phyloP scores from a whole-genome alignment of 2,113 vertebrate genomes.

The Eublepharis macularius region DNA sequence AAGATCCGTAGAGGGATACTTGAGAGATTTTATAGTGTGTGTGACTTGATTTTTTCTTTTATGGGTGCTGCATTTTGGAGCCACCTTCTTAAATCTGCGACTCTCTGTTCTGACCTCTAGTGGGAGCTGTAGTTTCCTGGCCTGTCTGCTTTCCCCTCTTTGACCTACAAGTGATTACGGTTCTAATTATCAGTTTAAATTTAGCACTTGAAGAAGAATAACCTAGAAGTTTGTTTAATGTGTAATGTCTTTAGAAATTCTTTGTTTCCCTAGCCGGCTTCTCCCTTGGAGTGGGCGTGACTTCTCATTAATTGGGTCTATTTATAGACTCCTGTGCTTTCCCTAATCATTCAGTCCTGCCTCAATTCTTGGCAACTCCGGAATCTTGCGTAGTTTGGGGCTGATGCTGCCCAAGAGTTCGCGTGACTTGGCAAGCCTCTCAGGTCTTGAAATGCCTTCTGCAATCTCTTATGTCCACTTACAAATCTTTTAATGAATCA shows the following conservation, averaged over 20 bases:
- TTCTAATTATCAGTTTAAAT: background rate
- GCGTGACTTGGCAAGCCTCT: rapidly evolving
- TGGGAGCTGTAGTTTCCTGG: background rate
- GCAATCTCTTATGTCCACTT: background rate
- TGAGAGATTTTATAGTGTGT: background rate
- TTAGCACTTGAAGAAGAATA: background rate
- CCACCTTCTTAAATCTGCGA: background rate
- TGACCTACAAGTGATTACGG: background rate
- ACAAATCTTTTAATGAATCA: background rate
- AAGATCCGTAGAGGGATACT: background rate
- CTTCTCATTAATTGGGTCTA: background rate
- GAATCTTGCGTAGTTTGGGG: constrained; percentile 19
- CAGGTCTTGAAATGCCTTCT: rapidly evolving
- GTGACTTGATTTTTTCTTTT: background rate
- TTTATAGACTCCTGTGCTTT: constrained; percentile 49
- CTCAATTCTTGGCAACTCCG: constrained; percentile 34
- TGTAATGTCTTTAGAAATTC: background rate
- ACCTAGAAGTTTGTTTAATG: background rate
- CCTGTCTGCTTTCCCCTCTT: background rate
- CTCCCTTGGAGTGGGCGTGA: rapidly evolving
- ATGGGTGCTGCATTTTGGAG: background rate
- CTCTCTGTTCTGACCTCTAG: background rate
- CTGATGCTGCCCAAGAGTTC: background rate
- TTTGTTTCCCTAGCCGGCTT: background rate
- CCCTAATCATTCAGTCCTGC: constrained; percentile 36